Evolutionary conservation across 2,797 vertebrate genomes (phyloP).

Genomic region (Xerus rutilus): DNA sequence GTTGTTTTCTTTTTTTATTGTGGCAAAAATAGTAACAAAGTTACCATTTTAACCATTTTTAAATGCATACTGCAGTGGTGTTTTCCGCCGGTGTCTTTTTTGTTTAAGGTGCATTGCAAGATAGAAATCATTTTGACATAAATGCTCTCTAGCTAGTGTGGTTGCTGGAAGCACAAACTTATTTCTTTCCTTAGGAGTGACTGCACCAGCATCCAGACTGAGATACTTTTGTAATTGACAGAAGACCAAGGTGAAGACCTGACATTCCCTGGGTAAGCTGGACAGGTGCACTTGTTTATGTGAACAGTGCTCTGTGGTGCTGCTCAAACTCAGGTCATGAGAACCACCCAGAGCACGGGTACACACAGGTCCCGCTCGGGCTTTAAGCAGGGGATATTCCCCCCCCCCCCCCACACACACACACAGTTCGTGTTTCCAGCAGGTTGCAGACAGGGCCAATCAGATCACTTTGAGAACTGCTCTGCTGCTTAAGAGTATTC

Average conservation of each 20-base stretch:
- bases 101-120: not conserved
- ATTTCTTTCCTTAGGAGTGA: not conserved
- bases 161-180: too few relatives aligned
- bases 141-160: not conserved
- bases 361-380: too few relatives aligned
- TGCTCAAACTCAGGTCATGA: not conserved
- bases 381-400: not conserved
- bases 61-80: not conserved
- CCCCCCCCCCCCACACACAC: too few relatives aligned
- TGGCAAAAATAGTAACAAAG: fast-evolving
- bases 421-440: not conserved
- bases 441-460: not conserved
- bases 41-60: too few relatives aligned
- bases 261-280: not conserved
- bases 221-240: not conserved
- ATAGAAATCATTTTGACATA: not conserved
- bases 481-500: too few relatives aligned
- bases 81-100: not conserved
- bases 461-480: not conserved
- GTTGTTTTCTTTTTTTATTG: not conserved
- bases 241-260: not conserved
- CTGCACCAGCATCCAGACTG: too few relatives aligned
- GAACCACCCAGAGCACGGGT: not conserved
- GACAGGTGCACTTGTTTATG: too few relatives aligned
- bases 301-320: not conserved